Base-by-base conservation (phyloP, 1,140 invertebrate genomes). In the Drosophila truncata region DNA sequence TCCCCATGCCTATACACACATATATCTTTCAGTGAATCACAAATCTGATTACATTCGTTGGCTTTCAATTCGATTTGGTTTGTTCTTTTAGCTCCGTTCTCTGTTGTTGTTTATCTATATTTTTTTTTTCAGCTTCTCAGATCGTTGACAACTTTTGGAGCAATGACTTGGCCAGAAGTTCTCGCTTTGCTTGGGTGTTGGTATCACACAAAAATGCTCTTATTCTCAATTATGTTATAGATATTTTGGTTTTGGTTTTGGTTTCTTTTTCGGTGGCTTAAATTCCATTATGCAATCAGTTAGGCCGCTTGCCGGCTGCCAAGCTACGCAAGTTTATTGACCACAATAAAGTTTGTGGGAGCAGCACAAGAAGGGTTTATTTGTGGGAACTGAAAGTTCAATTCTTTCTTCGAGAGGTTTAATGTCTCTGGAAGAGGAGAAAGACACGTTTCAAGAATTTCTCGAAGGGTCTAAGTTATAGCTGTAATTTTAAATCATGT, bases 201-300 rank as follows among this genome's bases (percentile, higher is more conserved):
- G 20, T 49, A 62, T 39, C 33, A 29, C 20, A 57, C 74, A 82
- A 80, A 83, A 87, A 88, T 88, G 85, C 85, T 90, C 86, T 90
- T 90, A 90, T 90, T 90, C 86, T 90, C 85, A 90, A 90, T 90
- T 90, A 90, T 91, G 85, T 71, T 90, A 90, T 90, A 79, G 82
- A 85, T 81, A 80, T 76, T 73, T 49, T 75, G 55, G 66, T 75
- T 74, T 77, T 49, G 63, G 44, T 50, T 46, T 73, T 46, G 52
- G 66, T 72, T 72, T 50, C 69, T 60, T 50, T 73, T 42, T 73
- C 71, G 55, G 82, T 69, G 72, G 78, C 84, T 88, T 88, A 83
- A 85, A 71, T 91, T 76, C 78, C 64, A 90, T 90, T 90, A 90
- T 90, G 85, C 85, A 90, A 90, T 90, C 85, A 82, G 71, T 85